phyloP scores from a whole-genome alignment of 1,140 invertebrate genomes.

The Cheumatopsyche charites region DNA sequence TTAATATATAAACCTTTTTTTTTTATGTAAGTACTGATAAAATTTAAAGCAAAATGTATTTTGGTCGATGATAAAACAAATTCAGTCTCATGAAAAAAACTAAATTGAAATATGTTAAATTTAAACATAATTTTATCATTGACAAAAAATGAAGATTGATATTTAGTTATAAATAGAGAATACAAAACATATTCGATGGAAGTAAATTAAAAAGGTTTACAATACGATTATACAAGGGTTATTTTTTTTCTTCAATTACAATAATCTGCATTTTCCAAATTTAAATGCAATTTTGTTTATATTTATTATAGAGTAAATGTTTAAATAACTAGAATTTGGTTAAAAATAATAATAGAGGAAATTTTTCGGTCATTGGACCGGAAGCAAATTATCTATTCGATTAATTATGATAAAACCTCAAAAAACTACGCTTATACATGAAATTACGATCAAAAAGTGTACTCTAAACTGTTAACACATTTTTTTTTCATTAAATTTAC shows the following conservation, averaged over 20 bases:
- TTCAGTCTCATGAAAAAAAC: no score
- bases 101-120: no score
- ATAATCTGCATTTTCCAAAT: background rate
- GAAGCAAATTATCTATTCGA: background rate
- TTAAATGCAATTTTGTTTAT: constrained; percentile 4
- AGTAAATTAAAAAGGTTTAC: no score
- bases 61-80: background rate
- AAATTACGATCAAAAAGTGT: background rate
- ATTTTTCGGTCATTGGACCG: constrained; percentile 12
- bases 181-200: background rate
- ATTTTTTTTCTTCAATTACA: constrained; percentile 8
- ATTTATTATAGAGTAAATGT: background rate
- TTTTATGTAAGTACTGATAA: background rate
- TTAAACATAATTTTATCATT: no score
- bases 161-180: background rate
- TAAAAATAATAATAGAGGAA: constrained; percentile 16
- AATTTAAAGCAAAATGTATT: constrained; percentile 4
- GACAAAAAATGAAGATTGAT: background rate
- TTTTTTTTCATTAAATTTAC: background rate
- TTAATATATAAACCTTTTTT: no score
- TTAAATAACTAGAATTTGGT: constrained; percentile 23
- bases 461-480: background rate
- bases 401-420: constrained; percentile 5
- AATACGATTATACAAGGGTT: no score
- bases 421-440: background rate